Conservation (phyloP, 2,888 invertebrate genomes). For the Archaeoteleia sp. region DNA sequence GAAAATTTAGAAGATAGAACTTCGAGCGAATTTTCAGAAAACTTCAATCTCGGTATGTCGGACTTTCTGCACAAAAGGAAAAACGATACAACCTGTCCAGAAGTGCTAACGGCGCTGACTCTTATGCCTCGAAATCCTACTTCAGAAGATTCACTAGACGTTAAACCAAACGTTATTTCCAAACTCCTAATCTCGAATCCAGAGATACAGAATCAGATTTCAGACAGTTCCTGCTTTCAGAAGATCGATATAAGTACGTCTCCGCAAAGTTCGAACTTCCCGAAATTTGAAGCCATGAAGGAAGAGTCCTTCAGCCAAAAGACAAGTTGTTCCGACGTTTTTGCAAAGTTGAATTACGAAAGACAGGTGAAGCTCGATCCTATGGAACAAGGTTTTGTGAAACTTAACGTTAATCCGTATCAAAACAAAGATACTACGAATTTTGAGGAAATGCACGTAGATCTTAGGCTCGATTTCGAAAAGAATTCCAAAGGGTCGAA, state of each 20-base stretch:
- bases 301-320: slow-evolving; percentile 33
- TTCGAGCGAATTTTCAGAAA: slow-evolving; percentile 66
- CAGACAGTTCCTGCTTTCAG: slow-evolving; percentile 68
- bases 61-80: slow-evolving; percentile 66
- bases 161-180: slow-evolving; percentile 56
- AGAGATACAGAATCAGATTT: slow-evolving; percentile 67
- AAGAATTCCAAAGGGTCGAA: slow-evolving; percentile 17
- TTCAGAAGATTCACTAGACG: slow-evolving; percentile 49
- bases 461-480: slow-evolving; percentile 26
- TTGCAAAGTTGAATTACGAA: slow-evolving; percentile 63
- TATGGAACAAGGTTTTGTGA: slow-evolving; percentile 65
- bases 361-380: slow-evolving; percentile 55
- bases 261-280: slow-evolving; percentile 46
- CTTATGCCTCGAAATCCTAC: slow-evolving; percentile 67
- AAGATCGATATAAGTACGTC: slow-evolving; percentile 66
- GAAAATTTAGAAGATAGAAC: slow-evolving; percentile 65
- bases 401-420: slow-evolving; percentile 64
- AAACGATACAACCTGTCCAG: slow-evolving; percentile 66
- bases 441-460: slow-evolving; percentile 49
- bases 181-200: slow-evolving; percentile 68
- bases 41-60: slow-evolving; percentile 65
- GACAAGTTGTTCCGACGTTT: slow-evolving; percentile 58
- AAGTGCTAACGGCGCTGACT: slow-evolving; percentile 70
- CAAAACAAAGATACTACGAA: slow-evolving; percentile 52
- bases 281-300: slow-evolving; percentile 47